Percentiles rank a stretch among this genome's conserved stretches.
Conservation (phyloP, 1,140 invertebrate genomes). For the Sarcophaga peregrina region DNA sequence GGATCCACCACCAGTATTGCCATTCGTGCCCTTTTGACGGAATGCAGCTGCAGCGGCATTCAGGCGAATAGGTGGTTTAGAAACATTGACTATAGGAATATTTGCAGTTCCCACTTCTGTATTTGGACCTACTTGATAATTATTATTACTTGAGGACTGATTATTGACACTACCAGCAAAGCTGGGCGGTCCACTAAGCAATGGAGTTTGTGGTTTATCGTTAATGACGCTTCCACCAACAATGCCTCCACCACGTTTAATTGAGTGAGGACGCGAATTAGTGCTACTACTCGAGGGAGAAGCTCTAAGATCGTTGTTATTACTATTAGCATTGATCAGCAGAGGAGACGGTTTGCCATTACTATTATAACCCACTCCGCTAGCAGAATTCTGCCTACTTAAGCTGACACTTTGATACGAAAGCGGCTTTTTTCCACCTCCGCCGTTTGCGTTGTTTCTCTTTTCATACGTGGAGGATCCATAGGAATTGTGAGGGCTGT, state of each 20-base stretch:
- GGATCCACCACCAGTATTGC: conserved; percentile 9
- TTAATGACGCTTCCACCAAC: neutral
- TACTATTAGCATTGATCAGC: conserved; percentile 47
- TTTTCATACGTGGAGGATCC: conserved; percentile 54
- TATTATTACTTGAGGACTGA: conserved; percentile 37
- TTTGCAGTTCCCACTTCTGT: neutral
- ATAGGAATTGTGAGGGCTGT: conserved; percentile 41
- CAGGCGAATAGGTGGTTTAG: conserved; percentile 59
- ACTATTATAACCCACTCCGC: conserved; percentile 53
- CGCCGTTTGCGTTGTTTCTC: conserved; percentile 53
- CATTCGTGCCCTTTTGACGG: conserved; percentile 50
- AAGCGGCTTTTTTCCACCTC: conserved; percentile 41
- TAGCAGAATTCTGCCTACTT: conserved; percentile 55
- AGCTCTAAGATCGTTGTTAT: conserved; percentile 60
- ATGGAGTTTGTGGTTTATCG: conserved; percentile 56
- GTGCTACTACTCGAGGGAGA: conserved; percentile 52
- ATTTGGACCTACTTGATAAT: neutral
- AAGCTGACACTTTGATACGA: conserved; percentile 50
- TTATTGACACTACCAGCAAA: conserved; percentile 27
- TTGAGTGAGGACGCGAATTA: conserved; percentile 51
- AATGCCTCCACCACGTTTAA: conserved; percentile 52
- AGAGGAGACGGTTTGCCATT: conserved; percentile 55
- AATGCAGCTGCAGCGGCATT: conserved; percentile 61
- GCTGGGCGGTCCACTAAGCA: conserved; percentile 58
- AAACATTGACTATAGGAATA: conserved; percentile 46